Percentiles rank a stretch among this genome's conserved stretches.
These are phyloP conservation scores for Orchesella flavescens DNA, from an alignment of 2,888 invertebrate genomes.

Conservation along the genomic window DNA sequence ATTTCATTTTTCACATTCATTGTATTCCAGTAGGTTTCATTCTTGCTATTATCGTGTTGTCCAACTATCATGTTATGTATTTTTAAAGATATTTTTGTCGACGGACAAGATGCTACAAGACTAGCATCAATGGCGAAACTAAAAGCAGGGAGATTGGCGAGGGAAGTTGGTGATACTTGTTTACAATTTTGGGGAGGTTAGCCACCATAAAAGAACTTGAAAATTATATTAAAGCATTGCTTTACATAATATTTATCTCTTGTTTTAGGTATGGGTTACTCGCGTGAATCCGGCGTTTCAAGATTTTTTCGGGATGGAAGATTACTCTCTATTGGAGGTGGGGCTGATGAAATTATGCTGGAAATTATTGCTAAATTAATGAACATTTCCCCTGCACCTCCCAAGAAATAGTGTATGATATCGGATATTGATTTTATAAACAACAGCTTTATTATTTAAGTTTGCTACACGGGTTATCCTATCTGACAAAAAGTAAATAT, in stretches of 20 bases:
- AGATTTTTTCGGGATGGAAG: slow-evolving; percentile 75
- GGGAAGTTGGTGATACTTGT: slow-evolving; percentile 77
- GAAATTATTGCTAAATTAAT: slow-evolving; percentile 77
- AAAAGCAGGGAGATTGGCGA: slow-evolving; percentile 76
- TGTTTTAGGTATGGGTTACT: slow-evolving; percentile 77
- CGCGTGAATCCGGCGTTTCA: slow-evolving; percentile 75
- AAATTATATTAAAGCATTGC: background rate
- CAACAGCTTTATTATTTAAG: background rate
- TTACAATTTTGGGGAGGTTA: slow-evolving; percentile 77
- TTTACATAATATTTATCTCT: too few species aligned
- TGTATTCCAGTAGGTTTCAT: too few species aligned
- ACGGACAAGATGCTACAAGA: slow-evolving; percentile 75
- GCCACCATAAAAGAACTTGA: background rate
- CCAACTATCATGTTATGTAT: too few species aligned
- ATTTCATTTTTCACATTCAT: background rate
- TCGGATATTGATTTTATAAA: background rate
- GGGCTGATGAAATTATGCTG: slow-evolving; percentile 78
- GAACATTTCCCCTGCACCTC: slow-evolving; percentile 74
- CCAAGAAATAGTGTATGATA: slow-evolving; percentile 35
- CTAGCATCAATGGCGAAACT: slow-evolving; percentile 78
- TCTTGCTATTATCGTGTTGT: too few species aligned
- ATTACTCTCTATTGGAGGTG: slow-evolving; percentile 77
- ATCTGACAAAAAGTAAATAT: background rate
- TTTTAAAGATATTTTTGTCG: slow-evolving; percentile 69
- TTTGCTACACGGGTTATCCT: background rate